phyloP scores from a whole-genome alignment of 1,140 invertebrate genomes.

The Trachelipus rathkii region DNA sequence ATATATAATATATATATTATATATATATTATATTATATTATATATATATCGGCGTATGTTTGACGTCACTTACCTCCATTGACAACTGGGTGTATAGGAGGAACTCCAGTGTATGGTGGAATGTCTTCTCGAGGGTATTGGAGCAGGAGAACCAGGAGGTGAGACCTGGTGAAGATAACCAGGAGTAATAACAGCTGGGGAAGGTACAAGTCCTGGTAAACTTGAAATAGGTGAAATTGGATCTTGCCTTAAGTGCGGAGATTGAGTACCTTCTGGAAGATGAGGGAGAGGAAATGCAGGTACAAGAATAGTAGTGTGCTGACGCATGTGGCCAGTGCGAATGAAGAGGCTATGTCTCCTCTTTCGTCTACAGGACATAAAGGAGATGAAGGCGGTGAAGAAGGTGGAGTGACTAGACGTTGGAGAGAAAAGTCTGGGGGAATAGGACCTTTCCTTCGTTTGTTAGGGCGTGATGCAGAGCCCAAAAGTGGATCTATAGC shows the following conservation, averaged over 20 bases:
- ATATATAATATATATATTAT: too few species aligned
- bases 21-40: too few species aligned
- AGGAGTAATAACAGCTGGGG: conserved; percentile 1
- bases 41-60: too few species aligned
- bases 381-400: conserved; percentile 50
- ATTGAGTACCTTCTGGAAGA: conserved; percentile 15
- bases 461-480: conserved; percentile 56
- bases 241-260: conserved; percentile 34
- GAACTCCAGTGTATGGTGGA: conserved; percentile 2
- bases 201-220: conserved; percentile 6
- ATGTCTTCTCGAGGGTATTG: conserved; percentile 27
- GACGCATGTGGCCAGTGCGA: conserved; percentile 17
- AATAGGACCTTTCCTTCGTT: conserved; percentile 77
- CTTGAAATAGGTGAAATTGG: conserved; percentile 25
- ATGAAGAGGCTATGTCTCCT: conserved; percentile 26
- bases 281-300: conserved; percentile 17
- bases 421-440: conserved; percentile 63
- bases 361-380: conserved; percentile 35
- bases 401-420: conserved; percentile 47
- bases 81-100: conserved; percentile 39
- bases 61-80: conserved; percentile 38
- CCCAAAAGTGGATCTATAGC: conserved; percentile 20
- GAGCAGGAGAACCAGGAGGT: too few species aligned
- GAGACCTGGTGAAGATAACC: too few species aligned
- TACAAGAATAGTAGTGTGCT: conserved; percentile 16